Percentiles rank a stretch among this genome's conserved stretches.
phyloP scores from a whole-genome alignment of 2,888 invertebrate species.

The Heliconius ismenius region DNA sequence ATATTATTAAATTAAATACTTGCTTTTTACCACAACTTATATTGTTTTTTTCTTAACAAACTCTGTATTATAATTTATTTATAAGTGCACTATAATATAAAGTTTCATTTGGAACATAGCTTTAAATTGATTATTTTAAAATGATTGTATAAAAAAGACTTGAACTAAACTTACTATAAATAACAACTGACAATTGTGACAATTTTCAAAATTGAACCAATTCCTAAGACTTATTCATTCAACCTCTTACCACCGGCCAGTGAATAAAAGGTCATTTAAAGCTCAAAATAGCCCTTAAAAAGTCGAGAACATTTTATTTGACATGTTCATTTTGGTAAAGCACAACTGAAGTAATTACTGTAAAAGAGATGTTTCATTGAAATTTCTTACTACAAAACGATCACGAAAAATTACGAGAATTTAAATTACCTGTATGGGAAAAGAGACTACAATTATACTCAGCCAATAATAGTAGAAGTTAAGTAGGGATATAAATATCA shows the following conservation, averaged over 20 bases:
- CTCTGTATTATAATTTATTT: too few relatives aligned
- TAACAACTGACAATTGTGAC: neutral
- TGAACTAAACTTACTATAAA: neutral
- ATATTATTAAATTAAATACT: too few relatives aligned
- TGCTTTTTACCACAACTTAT: too few relatives aligned
- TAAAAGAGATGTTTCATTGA: constrained; percentile 17
- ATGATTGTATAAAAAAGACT: neutral
- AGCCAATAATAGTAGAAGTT: too few relatives aligned
- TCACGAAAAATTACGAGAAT: neutral
- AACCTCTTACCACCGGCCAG: constrained; percentile 71
- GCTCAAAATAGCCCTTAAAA: constrained; percentile 68
- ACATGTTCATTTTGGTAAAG: constrained; percentile 45
- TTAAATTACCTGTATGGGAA: too few relatives aligned
- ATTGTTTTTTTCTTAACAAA: too few relatives aligned
- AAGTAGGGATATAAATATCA: too few relatives aligned
- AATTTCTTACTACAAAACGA: neutral
- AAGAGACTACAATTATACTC: neutral
- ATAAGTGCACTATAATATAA: too few relatives aligned
- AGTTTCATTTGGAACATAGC: too few relatives aligned
- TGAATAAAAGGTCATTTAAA: constrained; percentile 74
- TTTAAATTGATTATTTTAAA: too few relatives aligned
- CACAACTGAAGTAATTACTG: constrained; percentile 41
- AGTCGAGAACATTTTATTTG: constrained; percentile 53
- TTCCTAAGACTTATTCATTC: constrained; percentile 68
- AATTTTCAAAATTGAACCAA: constrained; percentile 53